Evolutionary conservation across 1,140 invertebrate genomes (phyloP).

Genomic region (Brachionus rubens): DNA sequence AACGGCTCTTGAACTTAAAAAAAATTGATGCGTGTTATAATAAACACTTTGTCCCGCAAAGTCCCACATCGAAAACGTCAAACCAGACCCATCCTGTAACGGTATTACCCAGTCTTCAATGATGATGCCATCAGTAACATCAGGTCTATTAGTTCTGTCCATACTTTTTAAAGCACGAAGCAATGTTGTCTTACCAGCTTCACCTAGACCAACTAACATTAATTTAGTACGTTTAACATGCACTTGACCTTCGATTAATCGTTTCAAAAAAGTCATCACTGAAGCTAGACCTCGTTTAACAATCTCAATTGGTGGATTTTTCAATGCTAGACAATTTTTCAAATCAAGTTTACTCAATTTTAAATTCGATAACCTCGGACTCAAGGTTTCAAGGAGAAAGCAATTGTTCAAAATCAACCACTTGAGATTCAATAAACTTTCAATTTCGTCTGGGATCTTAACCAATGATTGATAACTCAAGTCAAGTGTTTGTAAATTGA

Average conservation of each 20-base stretch:
- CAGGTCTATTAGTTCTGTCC: slow-evolving; percentile 47
- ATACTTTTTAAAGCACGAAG: background rate
- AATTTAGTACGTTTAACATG: slow-evolving; percentile 56
- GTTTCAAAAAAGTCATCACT: slow-evolving; percentile 53
- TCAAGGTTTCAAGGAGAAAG: slow-evolving; percentile 47
- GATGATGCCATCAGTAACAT: slow-evolving; percentile 57
- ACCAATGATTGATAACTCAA: slow-evolving; percentile 49
- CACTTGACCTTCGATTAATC: slow-evolving; percentile 52
- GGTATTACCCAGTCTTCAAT: slow-evolving; percentile 54
- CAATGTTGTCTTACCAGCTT: slow-evolving; percentile 59
- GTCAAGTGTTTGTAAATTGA: slow-evolving; percentile 8
- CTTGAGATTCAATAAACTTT: slow-evolving; percentile 32
- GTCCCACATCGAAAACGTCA: slow-evolving; percentile 54
- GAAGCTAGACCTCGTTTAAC: slow-evolving; percentile 52
- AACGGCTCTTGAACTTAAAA: slow-evolving; percentile 56
- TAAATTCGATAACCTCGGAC: slow-evolving; percentile 51
- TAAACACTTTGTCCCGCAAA: slow-evolving; percentile 60
- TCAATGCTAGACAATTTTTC: slow-evolving; percentile 52
- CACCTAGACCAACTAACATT: slow-evolving; percentile 59
- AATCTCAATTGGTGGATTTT: slow-evolving; percentile 57
- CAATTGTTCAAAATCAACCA: slow-evolving; percentile 17
- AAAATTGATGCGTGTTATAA: slow-evolving; percentile 61
- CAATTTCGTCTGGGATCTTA: slow-evolving; percentile 41
- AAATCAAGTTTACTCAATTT: slow-evolving; percentile 52
- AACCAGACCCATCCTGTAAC: slow-evolving; percentile 41